Evolutionary conservation across 2,797 vertebrate genomes (phyloP).

Genomic region (Alosa sapidissima): DNA sequence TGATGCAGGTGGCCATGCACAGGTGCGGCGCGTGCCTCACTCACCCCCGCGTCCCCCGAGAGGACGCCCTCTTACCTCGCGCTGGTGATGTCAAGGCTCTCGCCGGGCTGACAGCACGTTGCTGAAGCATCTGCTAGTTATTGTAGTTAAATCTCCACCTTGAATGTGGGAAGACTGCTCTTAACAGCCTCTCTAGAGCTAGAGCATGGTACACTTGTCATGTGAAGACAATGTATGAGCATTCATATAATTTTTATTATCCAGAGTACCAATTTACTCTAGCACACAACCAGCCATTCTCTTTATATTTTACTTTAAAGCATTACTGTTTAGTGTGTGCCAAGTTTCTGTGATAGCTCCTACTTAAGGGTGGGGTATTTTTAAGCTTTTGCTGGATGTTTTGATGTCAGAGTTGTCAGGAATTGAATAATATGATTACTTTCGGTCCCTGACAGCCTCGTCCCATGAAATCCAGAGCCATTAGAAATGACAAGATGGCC

Average conservation of each 20-base stretch:
- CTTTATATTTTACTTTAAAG: background rate
- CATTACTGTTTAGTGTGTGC: background rate
- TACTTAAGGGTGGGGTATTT: background rate
- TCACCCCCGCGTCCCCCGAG: constrained; percentile 1
- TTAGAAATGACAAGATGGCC: constrained; percentile 22
- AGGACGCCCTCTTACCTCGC: constrained; percentile 6
- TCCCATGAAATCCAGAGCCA: constrained; percentile 28
- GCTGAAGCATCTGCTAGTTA: background rate
- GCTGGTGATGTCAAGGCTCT: background rate
- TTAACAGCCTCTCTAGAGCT: background rate
- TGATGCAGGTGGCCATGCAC: constrained; percentile 23
- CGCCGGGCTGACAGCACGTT: background rate
- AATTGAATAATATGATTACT: constrained; percentile 31
- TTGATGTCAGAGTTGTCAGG: constrained; percentile 22
- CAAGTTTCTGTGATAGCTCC: background rate
- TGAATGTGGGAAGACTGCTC: background rate
- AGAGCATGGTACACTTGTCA: background rate
- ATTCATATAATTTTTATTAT: background rate
- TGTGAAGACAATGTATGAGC: background rate
- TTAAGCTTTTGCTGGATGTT: background rate
- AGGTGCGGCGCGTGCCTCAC: constrained; percentile 7
- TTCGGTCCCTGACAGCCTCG: constrained; percentile 25
- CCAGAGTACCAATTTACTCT: background rate
- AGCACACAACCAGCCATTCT: background rate
- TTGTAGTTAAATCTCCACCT: background rate